Evolutionary conservation across 2,888 invertebrate species (phyloP), one percentile per base, ranked within the genome.

Genomic region (Ectemnius continuus): DNA sequence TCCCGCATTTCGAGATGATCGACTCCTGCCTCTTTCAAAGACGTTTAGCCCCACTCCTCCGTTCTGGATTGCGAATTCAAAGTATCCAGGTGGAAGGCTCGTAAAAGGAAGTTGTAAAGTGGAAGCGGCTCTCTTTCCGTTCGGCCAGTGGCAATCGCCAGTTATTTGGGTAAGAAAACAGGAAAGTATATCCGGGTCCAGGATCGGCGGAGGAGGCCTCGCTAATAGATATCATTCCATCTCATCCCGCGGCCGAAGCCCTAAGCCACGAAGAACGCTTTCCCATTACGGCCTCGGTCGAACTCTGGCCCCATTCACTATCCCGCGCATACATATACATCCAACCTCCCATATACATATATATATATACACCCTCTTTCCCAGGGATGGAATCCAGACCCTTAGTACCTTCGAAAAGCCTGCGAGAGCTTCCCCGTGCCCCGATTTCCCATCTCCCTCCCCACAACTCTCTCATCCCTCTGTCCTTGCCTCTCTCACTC

Each of bases 161-260:
- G 52, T 56, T 16, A 63, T 57, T 65, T 13, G 8, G 28, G 13
- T 18, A 66, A 48, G 66, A 26, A 64, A 61, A 14, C 58, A 4
- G 13, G 4, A 11, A 46, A 8, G 6, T 28, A 46, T 14, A n/a
- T 6, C 16, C n/a, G 14, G 13, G 36, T 14, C 48, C 36, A 16
- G 47, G 28, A 11, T 23, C 14, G 11, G 16, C 45, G 23, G 48
- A n/a, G 56, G 63, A n/a, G 56, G 63, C 58, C 36, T 56, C 20
- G 72, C 62, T 74, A 81, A 79, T 70, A 76, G 74, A 77, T 79
- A 80, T 68, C 75, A 66, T 78, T 74, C 70, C 76, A 71, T 79
- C 65, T 75, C 63, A 63, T 79, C 71, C 72, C 73, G 62, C 60
- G 61, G 36, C 36, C 67, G 64, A 69, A 67, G 61, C 73, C 70